A percentile compares a stretch with the other conserved stretches of the same genome.
Evolutionary conservation across 2,797 vertebrate genomes (phyloP).

Genomic region (Mionectes olivaceus): DNA sequence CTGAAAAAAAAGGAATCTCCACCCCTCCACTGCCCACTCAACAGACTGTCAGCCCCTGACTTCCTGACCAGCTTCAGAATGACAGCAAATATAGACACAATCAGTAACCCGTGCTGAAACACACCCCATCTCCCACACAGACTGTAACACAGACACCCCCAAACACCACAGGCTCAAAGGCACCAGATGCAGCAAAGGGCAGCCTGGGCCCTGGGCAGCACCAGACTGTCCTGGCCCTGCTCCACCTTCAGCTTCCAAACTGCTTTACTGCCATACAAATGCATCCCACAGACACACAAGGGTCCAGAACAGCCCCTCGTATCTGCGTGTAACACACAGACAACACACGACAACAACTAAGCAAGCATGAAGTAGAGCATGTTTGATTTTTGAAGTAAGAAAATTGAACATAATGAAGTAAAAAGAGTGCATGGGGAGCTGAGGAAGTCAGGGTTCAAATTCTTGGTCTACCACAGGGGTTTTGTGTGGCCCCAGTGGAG

Average conservation of each 20-base stretch:
- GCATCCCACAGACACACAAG: rapidly evolving
- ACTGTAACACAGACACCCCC: rapidly evolving
- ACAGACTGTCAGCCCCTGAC: neutral
- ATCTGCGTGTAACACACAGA: neutral
- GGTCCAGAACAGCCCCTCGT: neutral
- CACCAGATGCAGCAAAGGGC: too few relatives aligned
- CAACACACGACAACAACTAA: rapidly evolving
- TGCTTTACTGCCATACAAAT: rapidly evolving
- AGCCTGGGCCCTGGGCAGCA: neutral
- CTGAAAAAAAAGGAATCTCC: neutral
- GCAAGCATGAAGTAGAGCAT: neutral
- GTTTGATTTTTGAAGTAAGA: neutral
- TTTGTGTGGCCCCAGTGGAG: neutral
- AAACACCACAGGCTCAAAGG: neutral
- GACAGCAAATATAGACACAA: neutral
- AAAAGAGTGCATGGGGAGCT: neutral
- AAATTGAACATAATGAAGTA: neutral
- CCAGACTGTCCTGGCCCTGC: neutral
- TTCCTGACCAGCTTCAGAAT: neutral
- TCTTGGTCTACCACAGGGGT: neutral
- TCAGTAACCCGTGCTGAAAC: rapidly evolving
- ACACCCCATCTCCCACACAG: neutral
- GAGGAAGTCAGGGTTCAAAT: neutral
- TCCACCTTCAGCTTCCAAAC: neutral
- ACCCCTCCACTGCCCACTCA: neutral